A percentile compares a stretch with the other conserved stretches of the same genome.
Evolutionary conservation across 2,888 invertebrate genomes (phyloP).

Genomic region (Thysanoteuthis rhombus): DNA sequence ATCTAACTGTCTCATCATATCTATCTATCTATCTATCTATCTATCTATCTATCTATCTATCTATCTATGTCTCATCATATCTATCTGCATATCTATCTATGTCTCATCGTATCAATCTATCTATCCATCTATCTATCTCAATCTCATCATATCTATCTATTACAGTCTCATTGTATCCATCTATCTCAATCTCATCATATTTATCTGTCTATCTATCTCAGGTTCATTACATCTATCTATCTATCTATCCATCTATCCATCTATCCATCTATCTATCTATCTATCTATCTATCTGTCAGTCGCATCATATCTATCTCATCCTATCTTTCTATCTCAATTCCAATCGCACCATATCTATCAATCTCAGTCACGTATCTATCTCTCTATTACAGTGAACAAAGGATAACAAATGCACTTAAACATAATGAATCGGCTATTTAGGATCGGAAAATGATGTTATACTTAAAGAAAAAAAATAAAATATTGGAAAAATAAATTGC

Average conservation of each 20-base stretch:
- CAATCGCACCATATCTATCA: background rate
- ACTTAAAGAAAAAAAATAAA: background rate
- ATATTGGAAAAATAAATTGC: background rate
- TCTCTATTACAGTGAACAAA: background rate
- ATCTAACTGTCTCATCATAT: background rate
- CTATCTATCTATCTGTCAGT: background rate
- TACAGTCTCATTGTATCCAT: background rate
- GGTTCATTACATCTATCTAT: background rate
- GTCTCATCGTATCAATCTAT: background rate
- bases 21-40: background rate
- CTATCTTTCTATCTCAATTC: background rate
- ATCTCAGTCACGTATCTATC: background rate
- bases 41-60: background rate
- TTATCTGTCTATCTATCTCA: background rate
- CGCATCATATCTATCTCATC: background rate
- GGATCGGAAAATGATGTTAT: background rate
- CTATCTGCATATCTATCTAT: background rate
- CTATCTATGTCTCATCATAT: too few species aligned
- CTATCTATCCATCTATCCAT: background rate
- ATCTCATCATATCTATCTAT: background rate
- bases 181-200: too few species aligned
- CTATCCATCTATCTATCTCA: background rate
- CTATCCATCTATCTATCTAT: background rate
- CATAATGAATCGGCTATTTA: conserved; percentile 12
- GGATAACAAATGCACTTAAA: background rate